Evolutionary conservation across 2,113 vertebrate genomes (phyloP).

Genomic region (Cyprinodon variegatus): DNA sequence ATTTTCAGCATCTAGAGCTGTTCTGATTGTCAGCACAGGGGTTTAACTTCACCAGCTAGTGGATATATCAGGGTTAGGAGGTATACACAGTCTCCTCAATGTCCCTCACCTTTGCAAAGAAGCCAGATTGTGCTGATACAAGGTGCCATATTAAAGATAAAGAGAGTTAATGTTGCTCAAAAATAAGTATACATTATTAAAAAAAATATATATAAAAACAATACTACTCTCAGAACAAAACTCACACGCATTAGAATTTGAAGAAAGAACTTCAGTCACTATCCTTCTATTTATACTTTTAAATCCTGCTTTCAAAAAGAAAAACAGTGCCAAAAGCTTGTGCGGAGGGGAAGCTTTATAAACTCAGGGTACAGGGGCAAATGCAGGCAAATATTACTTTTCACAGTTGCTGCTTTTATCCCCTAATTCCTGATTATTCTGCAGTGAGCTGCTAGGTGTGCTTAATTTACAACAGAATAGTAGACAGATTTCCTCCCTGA

Average conservation of each 20-base stretch:
- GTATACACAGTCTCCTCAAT: constrained; percentile 37
- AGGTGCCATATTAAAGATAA: constrained; percentile 26
- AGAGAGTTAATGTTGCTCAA: constrained; percentile 21
- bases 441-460: constrained; percentile 75
- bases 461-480: constrained; percentile 75
- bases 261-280: constrained; percentile 49
- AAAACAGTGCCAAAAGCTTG: constrained; percentile 44
- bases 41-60: constrained; percentile 62
- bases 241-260: constrained; percentile 34
- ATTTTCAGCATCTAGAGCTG: constrained; percentile 54
- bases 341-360: constrained; percentile 48
- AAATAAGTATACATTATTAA: background rate
- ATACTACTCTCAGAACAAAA: constrained; percentile 34
- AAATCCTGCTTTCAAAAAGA: constrained; percentile 68
- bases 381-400: constrained; percentile 62
- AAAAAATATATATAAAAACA: background rate
- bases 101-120: constrained; percentile 39
- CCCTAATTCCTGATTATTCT: constrained; percentile 78
- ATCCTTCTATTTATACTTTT: constrained; percentile 59
- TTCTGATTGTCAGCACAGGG: constrained; percentile 50
- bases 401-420: constrained; percentile 75
- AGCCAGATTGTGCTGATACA: background rate
- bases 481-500: constrained; percentile 70
- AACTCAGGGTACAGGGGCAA: constrained; percentile 57
- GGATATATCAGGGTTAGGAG: constrained; percentile 43